Percentiles rank a stretch among this genome's conserved stretches.
Conservation (phyloP, 2,888 invertebrate species). For the Allygus modestus region DNA sequence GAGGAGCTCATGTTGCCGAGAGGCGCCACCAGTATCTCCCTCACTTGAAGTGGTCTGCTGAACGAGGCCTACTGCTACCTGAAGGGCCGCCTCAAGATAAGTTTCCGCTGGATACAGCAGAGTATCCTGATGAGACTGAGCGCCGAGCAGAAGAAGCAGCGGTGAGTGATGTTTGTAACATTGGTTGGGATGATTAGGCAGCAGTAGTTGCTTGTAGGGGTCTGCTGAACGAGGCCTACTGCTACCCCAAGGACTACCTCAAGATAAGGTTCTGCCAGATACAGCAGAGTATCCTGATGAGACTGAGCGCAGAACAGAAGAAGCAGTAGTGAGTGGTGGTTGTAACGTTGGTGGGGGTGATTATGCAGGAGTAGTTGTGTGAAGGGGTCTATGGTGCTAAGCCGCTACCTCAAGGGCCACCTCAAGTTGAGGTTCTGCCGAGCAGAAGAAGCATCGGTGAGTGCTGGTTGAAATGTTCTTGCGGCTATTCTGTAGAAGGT, state of each 20-base stretch:
- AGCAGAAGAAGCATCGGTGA: slow-evolving; percentile 66
- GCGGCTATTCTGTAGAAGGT: too few species aligned
- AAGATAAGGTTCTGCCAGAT: slow-evolving; percentile 94
- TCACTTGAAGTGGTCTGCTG: slow-evolving; percentile 79
- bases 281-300: slow-evolving; percentile 79
- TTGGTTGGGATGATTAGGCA: too few species aligned
- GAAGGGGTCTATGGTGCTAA: too few species aligned
- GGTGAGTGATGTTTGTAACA: slow-evolving; percentile 51
- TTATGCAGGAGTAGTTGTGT: too few species aligned
- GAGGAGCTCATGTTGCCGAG: slow-evolving; percentile 84
- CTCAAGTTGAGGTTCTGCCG: slow-evolving; percentile 92
- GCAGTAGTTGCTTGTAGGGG: neutral
- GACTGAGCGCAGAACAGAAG: slow-evolving; percentile 70
- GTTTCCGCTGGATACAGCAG: slow-evolving; percentile 89
- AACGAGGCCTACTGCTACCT: slow-evolving; percentile 93
- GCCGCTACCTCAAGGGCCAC: slow-evolving; percentile 88
- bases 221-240: slow-evolving; percentile 94
- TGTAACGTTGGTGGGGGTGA: slow-evolving; percentile 79
- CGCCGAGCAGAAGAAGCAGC: slow-evolving; percentile 69
- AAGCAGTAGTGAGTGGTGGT: slow-evolving; percentile 59
- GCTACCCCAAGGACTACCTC: slow-evolving; percentile 89
- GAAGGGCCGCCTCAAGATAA: slow-evolving; percentile 90
- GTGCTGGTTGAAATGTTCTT: slow-evolving; percentile 2
- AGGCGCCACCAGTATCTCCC: slow-evolving; percentile 88
- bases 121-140: slow-evolving; percentile 76